Conservation (phyloP, 2,113 vertebrate genomes). For the Gasterosteus nipponicus region DNA sequence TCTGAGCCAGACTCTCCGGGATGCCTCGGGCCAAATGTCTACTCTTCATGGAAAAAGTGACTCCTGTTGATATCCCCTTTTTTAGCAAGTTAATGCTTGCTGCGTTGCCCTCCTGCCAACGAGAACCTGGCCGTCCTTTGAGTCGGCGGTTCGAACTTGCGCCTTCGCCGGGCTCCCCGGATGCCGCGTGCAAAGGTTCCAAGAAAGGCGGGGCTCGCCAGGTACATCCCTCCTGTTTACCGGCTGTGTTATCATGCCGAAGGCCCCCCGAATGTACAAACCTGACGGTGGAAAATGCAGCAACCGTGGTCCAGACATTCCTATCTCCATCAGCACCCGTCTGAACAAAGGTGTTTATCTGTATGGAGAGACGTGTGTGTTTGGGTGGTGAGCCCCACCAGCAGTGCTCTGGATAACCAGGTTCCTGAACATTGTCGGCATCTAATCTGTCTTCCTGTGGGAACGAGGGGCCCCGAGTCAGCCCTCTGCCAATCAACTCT, state of each 20-base stretch:
- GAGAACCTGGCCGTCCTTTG: conserved; percentile 72
- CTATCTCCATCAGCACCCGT: conserved; percentile 44
- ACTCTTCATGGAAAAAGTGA: conserved; percentile 84
- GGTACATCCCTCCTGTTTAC: conserved; percentile 13
- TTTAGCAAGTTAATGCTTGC: conserved; percentile 80
- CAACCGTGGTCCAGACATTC: conserved; percentile 40
- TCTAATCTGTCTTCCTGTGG: conserved; percentile 82
- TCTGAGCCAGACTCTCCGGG: conserved; percentile 80
- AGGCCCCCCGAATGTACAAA: conserved; percentile 10
- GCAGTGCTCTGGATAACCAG: conserved; percentile 67
- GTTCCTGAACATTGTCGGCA: conserved; percentile 78
- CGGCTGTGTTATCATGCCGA: conserved; percentile 17
- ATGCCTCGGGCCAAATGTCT: conserved; percentile 82
- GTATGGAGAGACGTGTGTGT: conserved; percentile 54
- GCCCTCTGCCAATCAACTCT: conserved; percentile 70
- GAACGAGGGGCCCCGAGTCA: conserved; percentile 71
- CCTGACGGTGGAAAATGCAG: conserved; percentile 9
- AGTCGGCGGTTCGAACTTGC: conserved; percentile 60
- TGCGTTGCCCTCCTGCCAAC: conserved; percentile 73
- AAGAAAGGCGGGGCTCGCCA: conserved; percentile 6
- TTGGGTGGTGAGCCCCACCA: conserved; percentile 60
- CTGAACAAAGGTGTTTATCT: conserved; percentile 71
- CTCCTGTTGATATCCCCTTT: conserved; percentile 81
- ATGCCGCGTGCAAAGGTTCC: conserved; percentile 36
- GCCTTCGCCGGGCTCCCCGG: conserved; percentile 35